These are phyloP conservation scores for Drosophila parabipectinata DNA, from an alignment of 1,140 invertebrate species.

Conservation along the genomic window DNA sequence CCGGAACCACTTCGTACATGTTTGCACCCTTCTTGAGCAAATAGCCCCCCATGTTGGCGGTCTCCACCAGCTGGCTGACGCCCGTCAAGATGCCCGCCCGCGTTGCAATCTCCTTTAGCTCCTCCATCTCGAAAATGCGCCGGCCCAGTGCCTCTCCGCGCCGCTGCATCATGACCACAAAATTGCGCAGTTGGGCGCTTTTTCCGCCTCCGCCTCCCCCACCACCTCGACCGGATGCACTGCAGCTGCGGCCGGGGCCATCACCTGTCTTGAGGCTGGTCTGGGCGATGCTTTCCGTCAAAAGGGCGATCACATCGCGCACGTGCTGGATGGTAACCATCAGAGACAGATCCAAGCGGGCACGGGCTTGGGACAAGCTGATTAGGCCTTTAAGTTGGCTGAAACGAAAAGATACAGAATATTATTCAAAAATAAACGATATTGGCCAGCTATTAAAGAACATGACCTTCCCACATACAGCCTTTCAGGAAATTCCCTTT, in stretches of 20 bases:
- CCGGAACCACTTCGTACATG: conserved; percentile 87
- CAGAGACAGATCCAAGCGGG: conserved; percentile 92
- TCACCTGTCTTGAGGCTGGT: conserved; percentile 87
- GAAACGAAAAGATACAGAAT: neutral
- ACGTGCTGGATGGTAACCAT: conserved; percentile 92
- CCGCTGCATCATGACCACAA: conserved; percentile 89
- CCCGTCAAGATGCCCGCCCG: conserved; percentile 88
- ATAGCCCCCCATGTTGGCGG: conserved; percentile 93
- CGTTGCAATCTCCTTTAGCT: conserved; percentile 88
- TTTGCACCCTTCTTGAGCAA: conserved; percentile 93
- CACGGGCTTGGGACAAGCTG: conserved; percentile 94
- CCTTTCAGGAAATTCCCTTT: neutral
- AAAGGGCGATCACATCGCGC: conserved; percentile 93
- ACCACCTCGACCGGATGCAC: conserved; percentile 61
- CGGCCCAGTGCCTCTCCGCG: conserved; percentile 87
- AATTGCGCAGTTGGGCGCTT: conserved; percentile 90
- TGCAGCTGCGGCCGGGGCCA: conserved; percentile 5
- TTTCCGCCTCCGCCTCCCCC: conserved; percentile 90
- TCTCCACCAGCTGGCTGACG: conserved; percentile 88
- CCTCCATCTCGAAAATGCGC: conserved; percentile 89
- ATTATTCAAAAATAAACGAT: neutral
- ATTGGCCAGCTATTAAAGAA: neutral
- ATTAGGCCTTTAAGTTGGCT: conserved; percentile 88
- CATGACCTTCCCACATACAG: neutral
- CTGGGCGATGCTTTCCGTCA: conserved; percentile 92